These are phyloP conservation scores for Zaprionus bogoriensis DNA, from an alignment of 2,888 invertebrate species.

Conservation along the genomic window DNA sequence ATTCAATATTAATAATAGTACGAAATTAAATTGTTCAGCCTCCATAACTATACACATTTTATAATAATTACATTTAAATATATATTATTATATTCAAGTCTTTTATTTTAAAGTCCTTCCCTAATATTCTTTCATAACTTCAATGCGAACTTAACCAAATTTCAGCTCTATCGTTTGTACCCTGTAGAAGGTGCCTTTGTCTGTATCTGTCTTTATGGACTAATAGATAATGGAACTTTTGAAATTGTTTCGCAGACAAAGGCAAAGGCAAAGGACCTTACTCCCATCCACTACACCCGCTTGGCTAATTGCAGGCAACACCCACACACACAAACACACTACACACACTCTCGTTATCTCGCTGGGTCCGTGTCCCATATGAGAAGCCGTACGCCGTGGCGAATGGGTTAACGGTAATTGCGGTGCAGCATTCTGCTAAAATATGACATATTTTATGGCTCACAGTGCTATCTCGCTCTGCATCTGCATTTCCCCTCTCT, in stretches of 20 bases:
- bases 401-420: conserved; percentile 80
- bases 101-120: too few relatives aligned
- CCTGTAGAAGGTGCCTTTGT: conserved; percentile 15
- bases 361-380: conserved; percentile 69
- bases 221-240: conserved; percentile 71
- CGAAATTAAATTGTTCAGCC: too few relatives aligned
- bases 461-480: conserved; percentile 65
- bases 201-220: conserved; percentile 69
- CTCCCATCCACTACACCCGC: too few relatives aligned
- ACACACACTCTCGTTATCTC: conserved; percentile 64
- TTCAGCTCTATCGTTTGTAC: too few relatives aligned
- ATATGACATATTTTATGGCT: conserved; percentile 82
- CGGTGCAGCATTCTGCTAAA: conserved; percentile 77
- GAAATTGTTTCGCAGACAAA: conserved; percentile 61
- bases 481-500: background rate
- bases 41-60: too few relatives aligned
- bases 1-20: too few relatives aligned
- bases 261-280: too few relatives aligned
- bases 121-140: conserved; percentile 5
- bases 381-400: conserved; percentile 56
- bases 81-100: too few relatives aligned
- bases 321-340: too few relatives aligned
- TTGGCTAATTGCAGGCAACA: too few relatives aligned
- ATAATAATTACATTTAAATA: too few relatives aligned
- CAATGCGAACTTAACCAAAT: conserved; percentile 6